Conservation (phyloP, 2,888 invertebrate species). For the Eristalinus aeneus region DNA sequence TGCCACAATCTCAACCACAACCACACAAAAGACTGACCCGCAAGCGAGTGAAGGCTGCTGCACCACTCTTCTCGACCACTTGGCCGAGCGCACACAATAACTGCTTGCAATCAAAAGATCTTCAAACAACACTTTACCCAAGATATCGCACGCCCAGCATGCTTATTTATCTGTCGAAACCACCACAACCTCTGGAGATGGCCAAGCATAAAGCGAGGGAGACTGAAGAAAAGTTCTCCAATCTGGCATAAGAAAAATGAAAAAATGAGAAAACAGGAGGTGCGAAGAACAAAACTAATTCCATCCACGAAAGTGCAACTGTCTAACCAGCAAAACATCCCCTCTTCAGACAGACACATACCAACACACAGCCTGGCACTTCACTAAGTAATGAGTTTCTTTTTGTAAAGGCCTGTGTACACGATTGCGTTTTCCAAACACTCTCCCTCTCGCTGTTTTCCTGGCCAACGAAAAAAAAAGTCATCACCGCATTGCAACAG, state of each 20-base stretch:
- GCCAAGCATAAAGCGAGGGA: neutral
- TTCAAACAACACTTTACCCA: neutral
- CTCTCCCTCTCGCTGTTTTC: neutral
- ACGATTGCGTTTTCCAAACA: neutral
- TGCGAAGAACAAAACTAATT: slow-evolving; percentile 5
- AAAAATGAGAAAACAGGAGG: no score
- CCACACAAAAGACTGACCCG: slow-evolving; percentile 12
- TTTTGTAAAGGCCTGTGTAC: slow-evolving; percentile 11
- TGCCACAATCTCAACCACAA: neutral
- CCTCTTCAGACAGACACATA: neutral
- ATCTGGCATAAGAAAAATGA: neutral
- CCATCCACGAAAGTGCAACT: slow-evolving; percentile 54
- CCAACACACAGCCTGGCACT: neutral
- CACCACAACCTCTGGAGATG: neutral
- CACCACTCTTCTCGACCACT: neutral
- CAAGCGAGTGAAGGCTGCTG: neutral
- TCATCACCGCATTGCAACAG: slow-evolving; percentile 58
- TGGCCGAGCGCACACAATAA: neutral
- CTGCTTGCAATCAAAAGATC: neutral
- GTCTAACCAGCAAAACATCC: slow-evolving; percentile 46
- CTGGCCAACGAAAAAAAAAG: slow-evolving; percentile 36
- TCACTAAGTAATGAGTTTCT: slow-evolving; percentile 63
- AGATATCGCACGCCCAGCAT: neutral
- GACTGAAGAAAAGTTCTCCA: neutral
- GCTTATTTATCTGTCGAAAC: slow-evolving; percentile 6